Evolutionary conservation across 1,140 invertebrate genomes (phyloP), one percentile per base, ranked within the genome.

Genomic region (Aradophagus sp.): DNA sequence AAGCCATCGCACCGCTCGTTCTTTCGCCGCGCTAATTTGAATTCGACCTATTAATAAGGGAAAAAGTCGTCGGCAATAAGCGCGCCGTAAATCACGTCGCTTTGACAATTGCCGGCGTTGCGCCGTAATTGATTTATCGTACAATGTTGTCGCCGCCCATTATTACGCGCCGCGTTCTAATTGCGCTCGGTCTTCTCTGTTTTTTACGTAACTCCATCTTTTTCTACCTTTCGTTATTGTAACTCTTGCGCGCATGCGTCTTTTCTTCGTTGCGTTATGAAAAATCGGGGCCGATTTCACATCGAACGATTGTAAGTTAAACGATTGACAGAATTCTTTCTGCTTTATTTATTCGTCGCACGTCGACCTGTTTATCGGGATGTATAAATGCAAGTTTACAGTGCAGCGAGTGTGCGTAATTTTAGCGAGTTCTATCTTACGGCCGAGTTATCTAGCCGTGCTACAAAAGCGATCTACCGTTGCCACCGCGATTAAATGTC

Each of bases 401-500:
- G n/a, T n/a, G n/a, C n/a, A n/a, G n/a, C n/a, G n/a, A n/a, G n/a
- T n/a, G n/a, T n/a, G n/a, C n/a, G n/a, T n/a, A n/a, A n/a, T n/a
- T 67, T 67, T 58, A 52, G 36, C 45, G 34, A 39, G 50, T 26
- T 31, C 20, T 62, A 48, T 61, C 61, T 65, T 15, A 16, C 42
- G 23, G 29, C 38, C 29, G 59, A 62, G 41, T 69, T 62, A 62
- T 50, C 44, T 61, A 38, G 34, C 13, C 58, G 59, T 56, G 56
- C 48, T 34, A 65, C 53, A 66, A 63, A 58, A 61, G 38, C 67
- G 66, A 67, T 70, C 63, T 70, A 63, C 56, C 62, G 52, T 66
- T 66, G 45, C 69, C 53, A 70, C 45, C 20, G 59, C 52, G 56
- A 70, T 70, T 70, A 70, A 62, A 63, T 56, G 42, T 58, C 29